Base-by-base conservation (phyloP, 1,140 invertebrate genomes). In the Pogonomyrmex californicus region DNA sequence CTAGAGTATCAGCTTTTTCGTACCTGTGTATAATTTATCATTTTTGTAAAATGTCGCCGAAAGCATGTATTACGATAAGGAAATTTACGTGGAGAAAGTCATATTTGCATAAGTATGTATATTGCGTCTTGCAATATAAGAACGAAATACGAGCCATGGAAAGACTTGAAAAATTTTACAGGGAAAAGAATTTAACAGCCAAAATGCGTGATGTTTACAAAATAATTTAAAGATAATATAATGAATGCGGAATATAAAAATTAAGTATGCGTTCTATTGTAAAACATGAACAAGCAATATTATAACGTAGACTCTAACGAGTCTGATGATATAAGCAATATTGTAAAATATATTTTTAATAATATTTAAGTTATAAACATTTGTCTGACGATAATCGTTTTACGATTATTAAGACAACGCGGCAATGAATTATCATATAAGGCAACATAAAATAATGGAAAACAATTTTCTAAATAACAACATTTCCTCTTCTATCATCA, bases 11-110 rank as follows among this genome's bases (percentile, higher is more conserved):
- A 38, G n/a, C 54, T 83, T 75, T 83, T 83, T 38, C 12, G 68
- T 83, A 73, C 68, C 41, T 83, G 68, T 82, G 33, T 83, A 83
- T 83, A 60, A 83, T 5, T 60, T 49, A 83, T 60, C 23, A 82
- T 60, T 60, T 83, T 83, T 83, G 38, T 54, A 60, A 60, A 71
- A 60, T 10, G 33, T 17, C n/a, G 33, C 54, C 4, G 54, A 38
- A 75, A 33, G 44, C 17, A 12, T 82, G 41, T 60, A 49, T 73
- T 2, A 38, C 10, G 17, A 47, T 58, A 60, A 75, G 17, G 38
- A 83, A 73, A 47, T 79, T 23, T 51, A 44, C 30, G 17, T 73
- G 36, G 2, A 47, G 3, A 47, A 47, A 60, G 12, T 71, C 2
- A 17, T 56, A 36, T 60, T 36, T 5, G 41, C 41, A 12, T 73